Evolutionary conservation across 2,113 vertebrate species (phyloP).

Genomic region (Phodopus roborovskii): DNA sequence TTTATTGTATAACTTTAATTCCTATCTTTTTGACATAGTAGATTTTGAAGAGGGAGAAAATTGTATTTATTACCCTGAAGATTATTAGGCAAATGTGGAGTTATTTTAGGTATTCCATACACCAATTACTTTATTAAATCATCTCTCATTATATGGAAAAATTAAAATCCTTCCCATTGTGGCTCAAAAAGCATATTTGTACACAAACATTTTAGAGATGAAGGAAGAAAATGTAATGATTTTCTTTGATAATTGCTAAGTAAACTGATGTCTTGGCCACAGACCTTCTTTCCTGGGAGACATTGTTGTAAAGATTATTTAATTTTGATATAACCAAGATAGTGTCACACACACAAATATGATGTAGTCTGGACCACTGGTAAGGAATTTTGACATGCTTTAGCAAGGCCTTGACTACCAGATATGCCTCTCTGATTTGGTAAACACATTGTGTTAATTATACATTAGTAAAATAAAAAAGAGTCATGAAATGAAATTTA

Average conservation of each 20-base stretch:
- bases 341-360: not conserved
- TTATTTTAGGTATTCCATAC: not conserved
- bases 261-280: not conserved
- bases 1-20: not conserved
- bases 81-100: not conserved
- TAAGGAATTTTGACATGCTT: not conserved
- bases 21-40: not conserved
- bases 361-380: too few relatives aligned
- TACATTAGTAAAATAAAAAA: not conserved
- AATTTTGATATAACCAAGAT: not conserved
- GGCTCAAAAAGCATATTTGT: not conserved
- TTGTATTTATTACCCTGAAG: not conserved
- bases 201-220: not conserved
- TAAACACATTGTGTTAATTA: not conserved
- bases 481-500: not conserved
- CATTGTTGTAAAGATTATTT: not conserved
- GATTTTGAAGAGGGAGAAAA: not conserved
- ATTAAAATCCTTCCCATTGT: not conserved
- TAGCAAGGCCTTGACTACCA: not conserved
- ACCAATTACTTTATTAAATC: not conserved
- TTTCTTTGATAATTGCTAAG: not conserved
- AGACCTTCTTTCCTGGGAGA: not conserved
- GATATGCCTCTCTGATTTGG: not conserved
- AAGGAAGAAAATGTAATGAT: not conserved
- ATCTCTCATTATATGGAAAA: not conserved